phyloP scores from a whole-genome alignment of 1,140 invertebrate species.

The Temnothorax nylanderi region DNA sequence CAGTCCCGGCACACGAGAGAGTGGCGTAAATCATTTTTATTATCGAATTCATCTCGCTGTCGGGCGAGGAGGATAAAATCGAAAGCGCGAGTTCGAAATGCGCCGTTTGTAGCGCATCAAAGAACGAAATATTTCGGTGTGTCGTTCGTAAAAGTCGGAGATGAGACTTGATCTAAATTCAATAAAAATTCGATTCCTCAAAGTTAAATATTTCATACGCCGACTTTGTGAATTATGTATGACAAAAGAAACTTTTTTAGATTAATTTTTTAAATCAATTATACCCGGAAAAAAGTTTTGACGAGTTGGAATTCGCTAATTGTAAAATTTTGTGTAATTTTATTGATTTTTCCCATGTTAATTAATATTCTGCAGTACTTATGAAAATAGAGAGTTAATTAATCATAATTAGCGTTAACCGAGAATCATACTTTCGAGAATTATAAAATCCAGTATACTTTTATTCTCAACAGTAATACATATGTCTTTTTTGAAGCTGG shows the following conservation, averaged over 20 bases:
- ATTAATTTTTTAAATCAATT: neutral
- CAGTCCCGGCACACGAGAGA: neutral
- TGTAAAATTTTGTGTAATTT: neutral
- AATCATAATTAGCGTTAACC: neutral
- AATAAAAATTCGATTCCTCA: conserved; percentile 4
- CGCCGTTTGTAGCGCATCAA: neutral
- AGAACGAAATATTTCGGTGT: neutral
- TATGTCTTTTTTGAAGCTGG: neutral
- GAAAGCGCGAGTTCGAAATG: neutral
- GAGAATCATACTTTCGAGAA: neutral
- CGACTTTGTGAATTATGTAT: neutral
- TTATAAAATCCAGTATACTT: neutral
- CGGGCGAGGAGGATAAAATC: neutral
- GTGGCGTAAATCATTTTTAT: conserved; percentile 49
- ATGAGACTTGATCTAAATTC: neutral
- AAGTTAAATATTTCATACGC: neutral
- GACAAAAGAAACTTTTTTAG: neutral
- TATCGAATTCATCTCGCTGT: conserved; percentile 23
- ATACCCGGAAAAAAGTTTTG: neutral
- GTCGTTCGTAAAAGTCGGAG: neutral
- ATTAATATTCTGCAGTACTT: neutral
- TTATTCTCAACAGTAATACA: neutral
- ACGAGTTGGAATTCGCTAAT: neutral
- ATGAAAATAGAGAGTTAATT: conserved; percentile 18
- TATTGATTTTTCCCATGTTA: neutral